These are phyloP conservation scores for Isoperla grammatica DNA, from an alignment of 2,888 invertebrate genomes.

Conservation along the genomic window DNA sequence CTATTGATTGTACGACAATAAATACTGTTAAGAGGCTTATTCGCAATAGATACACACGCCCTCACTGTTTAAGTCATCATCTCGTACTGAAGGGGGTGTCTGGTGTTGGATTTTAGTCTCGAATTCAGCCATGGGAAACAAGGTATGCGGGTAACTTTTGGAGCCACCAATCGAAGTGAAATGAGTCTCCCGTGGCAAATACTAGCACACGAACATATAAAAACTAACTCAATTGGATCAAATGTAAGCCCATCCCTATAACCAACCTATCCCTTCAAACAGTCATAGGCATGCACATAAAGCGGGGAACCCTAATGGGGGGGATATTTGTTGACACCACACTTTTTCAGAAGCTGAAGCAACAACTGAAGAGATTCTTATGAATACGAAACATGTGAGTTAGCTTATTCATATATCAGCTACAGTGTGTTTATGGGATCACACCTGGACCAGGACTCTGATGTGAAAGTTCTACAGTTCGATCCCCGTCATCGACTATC, in stretches of 20 bases:
- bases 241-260: slow-evolving; percentile 5
- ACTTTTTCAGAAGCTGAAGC: too few species aligned
- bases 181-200: slow-evolving; percentile 10
- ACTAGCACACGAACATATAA: slow-evolving; percentile 10
- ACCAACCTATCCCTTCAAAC: not conserved
- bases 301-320: slow-evolving; percentile 1
- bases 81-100: not conserved
- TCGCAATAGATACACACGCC: too few species aligned
- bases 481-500: too few species aligned
- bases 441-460: too few species aligned
- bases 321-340: too few species aligned
- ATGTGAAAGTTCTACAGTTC: too few species aligned
- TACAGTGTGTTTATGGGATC: too few species aligned
- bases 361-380: too few species aligned
- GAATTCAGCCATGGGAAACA: not conserved
- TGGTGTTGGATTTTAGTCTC: not conserved
- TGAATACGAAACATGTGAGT: too few species aligned
- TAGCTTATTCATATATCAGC: too few species aligned
- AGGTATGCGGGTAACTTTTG: slow-evolving; percentile 10
- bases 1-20: too few species aligned
- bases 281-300: slow-evolving; percentile 3
- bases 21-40: too few species aligned
- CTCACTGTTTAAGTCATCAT: not conserved
- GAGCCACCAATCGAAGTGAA: slow-evolving; percentile 13
- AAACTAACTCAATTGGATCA: slow-evolving; percentile 17